Evolutionary conservation across 2,113 vertebrate genomes (phyloP), one percentile per base, ranked within the genome.

Genomic region (Cephalopholis sonnerati): DNA sequence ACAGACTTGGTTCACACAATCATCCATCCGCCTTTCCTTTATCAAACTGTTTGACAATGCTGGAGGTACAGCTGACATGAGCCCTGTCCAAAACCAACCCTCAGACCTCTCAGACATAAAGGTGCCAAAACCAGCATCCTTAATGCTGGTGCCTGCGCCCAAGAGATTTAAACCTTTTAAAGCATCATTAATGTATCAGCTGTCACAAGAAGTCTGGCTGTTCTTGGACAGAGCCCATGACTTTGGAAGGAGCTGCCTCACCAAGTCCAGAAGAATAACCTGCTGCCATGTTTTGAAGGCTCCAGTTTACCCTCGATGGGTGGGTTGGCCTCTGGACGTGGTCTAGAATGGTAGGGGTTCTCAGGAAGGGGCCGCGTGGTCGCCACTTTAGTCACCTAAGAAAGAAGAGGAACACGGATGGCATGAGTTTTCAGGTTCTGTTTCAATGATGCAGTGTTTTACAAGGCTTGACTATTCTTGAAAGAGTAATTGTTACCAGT

Each of bases 311-410:
- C 96, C 79, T 98, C 95, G 0, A 71, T 84, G 70, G 81, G 85
- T 0, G 95, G 91, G 84, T 96, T 98, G 85, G 97, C 96, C 82
- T 97, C 96, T 2, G 98, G 98, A 68, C 96, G 96, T 39, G 95
- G 63, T 77, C 97, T 95, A 70, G 98, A 98, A 80, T 97, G 96
- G 92, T 97, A 98, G 3, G 92, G 92, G 87, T 99, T 97, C 92
- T 98, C 97, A 2, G 98, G 98, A 25, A 96, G 6, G 65, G 98
- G 95, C 46, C 98, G 95, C 1, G 95, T 79, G 55, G 98, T 99
- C 65, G 96, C 88, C 95, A 99, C 98, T 96, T 99, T 99, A 1
- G 99, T 99, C 88, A 99, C 96, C 99, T 99, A 89, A 0, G 3
- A 84, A 70, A 69, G 10, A 63, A 46, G 75, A 39, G 10, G 15